Evolutionary conservation across 2,797 vertebrate genomes (phyloP).

Genomic region (Peromyscus eremicus): DNA sequence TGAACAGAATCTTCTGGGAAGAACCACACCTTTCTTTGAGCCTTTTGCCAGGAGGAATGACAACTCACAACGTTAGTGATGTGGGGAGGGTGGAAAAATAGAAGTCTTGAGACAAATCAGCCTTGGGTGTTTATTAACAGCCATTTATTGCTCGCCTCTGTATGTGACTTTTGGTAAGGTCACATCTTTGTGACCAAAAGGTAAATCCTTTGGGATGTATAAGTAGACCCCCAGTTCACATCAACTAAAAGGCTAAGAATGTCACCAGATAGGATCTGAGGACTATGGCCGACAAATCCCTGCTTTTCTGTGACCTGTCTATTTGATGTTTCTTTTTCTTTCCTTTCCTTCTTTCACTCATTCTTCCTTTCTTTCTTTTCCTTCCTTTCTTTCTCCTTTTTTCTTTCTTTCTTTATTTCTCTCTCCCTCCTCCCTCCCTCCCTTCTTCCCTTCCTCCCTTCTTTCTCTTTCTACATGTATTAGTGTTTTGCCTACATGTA

Average conservation of each 20-base stretch:
- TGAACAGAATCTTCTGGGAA: not conserved
- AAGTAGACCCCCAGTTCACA: not conserved
- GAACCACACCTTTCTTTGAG: not conserved
- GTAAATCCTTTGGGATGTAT: not conserved
- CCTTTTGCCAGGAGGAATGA: not conserved
- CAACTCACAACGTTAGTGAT: not conserved
- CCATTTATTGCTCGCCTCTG: not conserved
- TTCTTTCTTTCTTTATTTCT: too few relatives aligned
- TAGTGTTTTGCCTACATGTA: too few relatives aligned
- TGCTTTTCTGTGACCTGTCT: not conserved
- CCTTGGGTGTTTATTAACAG: not conserved
- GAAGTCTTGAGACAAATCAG: not conserved
- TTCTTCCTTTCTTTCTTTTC: too few relatives aligned
- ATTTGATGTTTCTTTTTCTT: not conserved
- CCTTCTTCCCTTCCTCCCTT: too few relatives aligned
- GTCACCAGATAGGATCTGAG: not conserved
- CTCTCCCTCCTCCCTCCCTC: not conserved
- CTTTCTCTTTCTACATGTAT: too few relatives aligned
- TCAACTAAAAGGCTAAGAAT: not conserved
- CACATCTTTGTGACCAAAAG: not conserved
- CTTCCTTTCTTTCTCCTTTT: accelerated
- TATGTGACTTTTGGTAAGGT: not conserved
- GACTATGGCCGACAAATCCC: not conserved
- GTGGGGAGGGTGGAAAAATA: too few relatives aligned
- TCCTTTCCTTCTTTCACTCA: too few relatives aligned